These are phyloP conservation scores for Eurois occulta DNA, from an alignment of 2,888 invertebrate species.

Conservation along the genomic window DNA sequence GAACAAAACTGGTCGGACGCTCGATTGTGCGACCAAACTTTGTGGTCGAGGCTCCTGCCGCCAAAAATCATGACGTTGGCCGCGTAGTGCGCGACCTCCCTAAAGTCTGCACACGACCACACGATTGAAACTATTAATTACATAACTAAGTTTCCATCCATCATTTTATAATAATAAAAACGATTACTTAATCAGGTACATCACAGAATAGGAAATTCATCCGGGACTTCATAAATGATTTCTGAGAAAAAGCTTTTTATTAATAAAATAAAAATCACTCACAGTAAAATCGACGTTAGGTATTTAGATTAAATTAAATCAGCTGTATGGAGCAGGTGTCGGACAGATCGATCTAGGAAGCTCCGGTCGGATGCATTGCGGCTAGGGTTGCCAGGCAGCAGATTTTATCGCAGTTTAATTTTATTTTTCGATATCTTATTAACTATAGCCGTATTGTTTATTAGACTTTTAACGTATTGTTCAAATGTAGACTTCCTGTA, in stretches of 20 bases:
- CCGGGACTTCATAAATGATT: neutral
- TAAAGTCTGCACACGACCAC: neutral
- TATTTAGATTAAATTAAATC: slow-evolving; percentile 35
- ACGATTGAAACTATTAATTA: neutral
- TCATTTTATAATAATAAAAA: too few relatives aligned
- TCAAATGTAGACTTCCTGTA: neutral
- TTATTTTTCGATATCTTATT: neutral
- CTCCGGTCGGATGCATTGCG: slow-evolving; percentile 54
- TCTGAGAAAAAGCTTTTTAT: neutral
- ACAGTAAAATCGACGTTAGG: neutral
- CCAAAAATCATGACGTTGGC: too few relatives aligned
- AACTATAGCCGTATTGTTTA: too few relatives aligned
- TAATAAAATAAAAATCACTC: slow-evolving; percentile 17
- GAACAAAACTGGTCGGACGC: too few relatives aligned
- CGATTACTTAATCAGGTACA: too few relatives aligned
- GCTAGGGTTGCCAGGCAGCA: slow-evolving; percentile 37
- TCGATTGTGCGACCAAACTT: too few relatives aligned
- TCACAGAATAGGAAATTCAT: too few relatives aligned
- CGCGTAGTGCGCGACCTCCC: too few relatives aligned
- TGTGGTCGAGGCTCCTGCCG: too few relatives aligned
- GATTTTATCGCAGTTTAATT: neutral
- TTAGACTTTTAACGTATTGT: neutral
- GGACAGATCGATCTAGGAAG: slow-evolving; percentile 58
- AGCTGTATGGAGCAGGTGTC: slow-evolving; percentile 38
- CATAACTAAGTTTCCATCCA: neutral